Conservation (phyloP, 1,140 invertebrate species). For the Polypedilum vanderplanki region DNA sequence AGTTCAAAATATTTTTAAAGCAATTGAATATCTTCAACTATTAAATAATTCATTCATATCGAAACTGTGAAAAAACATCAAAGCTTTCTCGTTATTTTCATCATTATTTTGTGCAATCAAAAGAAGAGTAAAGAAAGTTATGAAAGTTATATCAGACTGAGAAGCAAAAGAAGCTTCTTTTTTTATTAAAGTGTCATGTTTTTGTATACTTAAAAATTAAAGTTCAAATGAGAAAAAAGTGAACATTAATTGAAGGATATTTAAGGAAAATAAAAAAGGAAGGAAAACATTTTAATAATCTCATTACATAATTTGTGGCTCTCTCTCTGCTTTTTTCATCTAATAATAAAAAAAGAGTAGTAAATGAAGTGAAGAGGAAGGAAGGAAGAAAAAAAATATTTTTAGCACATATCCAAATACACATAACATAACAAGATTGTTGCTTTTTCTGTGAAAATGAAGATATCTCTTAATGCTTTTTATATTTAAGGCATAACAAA, state of each 20-base stretch:
- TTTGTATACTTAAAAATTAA: too few species aligned
- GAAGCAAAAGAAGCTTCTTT: too few species aligned
- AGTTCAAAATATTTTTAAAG: too few species aligned
- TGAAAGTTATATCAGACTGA: too few species aligned
- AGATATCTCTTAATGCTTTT: not conserved
- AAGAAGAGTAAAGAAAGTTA: too few species aligned
- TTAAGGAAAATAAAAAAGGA: not conserved
- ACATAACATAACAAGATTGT: not conserved
- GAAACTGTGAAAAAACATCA: too few species aligned
- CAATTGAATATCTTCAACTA: too few species aligned
- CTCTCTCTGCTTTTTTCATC: not conserved
- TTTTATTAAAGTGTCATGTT: too few species aligned
- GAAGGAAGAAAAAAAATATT: not conserved
- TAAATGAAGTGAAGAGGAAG: not conserved
- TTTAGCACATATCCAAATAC: not conserved
- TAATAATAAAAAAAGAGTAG: not conserved
- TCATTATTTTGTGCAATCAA: too few species aligned
- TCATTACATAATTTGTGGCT: constrained; percentile 6
- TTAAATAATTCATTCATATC: too few species aligned
- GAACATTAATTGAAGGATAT: not conserved
- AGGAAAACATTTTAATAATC: not conserved
- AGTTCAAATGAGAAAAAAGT: not conserved
- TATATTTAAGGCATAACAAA: not conserved
- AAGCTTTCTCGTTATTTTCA: too few species aligned
- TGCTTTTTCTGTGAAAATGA: not conserved